Base-by-base conservation (phyloP, 2,888 invertebrate genomes). In the Rhamphomyia laevipes region DNA sequence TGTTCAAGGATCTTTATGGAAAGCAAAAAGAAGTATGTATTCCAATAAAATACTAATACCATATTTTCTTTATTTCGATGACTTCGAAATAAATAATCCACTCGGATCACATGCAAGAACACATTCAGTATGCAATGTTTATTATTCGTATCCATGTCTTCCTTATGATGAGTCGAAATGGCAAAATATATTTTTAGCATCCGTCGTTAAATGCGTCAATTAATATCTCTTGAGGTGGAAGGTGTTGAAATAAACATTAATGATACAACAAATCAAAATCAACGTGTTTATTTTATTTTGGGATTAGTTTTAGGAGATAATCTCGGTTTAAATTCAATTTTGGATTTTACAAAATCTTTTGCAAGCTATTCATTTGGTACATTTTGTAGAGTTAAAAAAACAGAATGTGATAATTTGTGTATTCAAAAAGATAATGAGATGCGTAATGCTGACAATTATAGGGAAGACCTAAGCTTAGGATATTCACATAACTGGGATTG, bases 401-500 rank as follows among this genome's bases (percentile, higher is more conserved):
- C 16, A 13, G 27, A 43, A 30, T 13, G 4, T 9, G 43, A 27
- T 27, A 27, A 5, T 33, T n/a, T 33, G 12, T n/a, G 56, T 46
- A 53, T 37, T 38, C 31, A 21, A 50, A 33, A 43, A 35, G 53
- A 55, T 38, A 51, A 52, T 43, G 40, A 53, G 21, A 43, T 31
- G 42, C 47, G 47, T 47, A 16, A 54, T 31, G 16, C 44, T 40
- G 15, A 46, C 48, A 44, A 51, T 18, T 42, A 55, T 50, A 38
- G 21, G 27, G 44, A 46, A 40, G 35, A 53, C n/a, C n/a, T n/a
- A n/a, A n/a, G n/a, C n/a, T n/a, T n/a, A n/a, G n/a, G n/a, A n/a
- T n/a, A n/a, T n/a, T n/a, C n/a, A n/a, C n/a, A n/a, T n/a, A 47
- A 52, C 53, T 13, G 59, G 56, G 17, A 49, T 56, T 16, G 50